Evolutionary conservation across 1,140 invertebrate genomes (phyloP), one percentile per base, ranked within the genome.

Genomic region (Drosophila varians): DNA sequence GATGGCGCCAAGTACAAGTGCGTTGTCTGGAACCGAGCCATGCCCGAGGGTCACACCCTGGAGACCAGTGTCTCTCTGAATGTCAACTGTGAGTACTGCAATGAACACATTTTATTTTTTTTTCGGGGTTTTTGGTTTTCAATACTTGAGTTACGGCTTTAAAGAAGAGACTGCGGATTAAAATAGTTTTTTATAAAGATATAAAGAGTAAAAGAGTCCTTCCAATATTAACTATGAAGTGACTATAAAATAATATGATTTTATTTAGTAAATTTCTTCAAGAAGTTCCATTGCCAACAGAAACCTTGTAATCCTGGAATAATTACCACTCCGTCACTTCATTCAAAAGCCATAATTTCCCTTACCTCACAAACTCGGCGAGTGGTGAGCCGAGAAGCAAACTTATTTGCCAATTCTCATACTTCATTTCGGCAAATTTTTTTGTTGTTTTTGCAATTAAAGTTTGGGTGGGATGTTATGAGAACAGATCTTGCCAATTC

Each of bases 11-110:
- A 94, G 25, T 97, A 95, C 91, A 93, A 95, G 46, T 98, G 97
- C 91, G 94, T 95, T 43, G 96, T 98, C 7, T 96, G 95, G 93
- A 98, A 98, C 92, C 92, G 97, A 43, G 97, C 97, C 43, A 95
- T 98, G 93, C 93, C 93, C 4, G 94, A 95, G 42, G 95, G 95
- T n/a, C 93, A 95, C 38, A 96, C 96, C 71, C 91, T 97, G 40
- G 96, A 96, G 70, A 94, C 96, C 3, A 94, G 94, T 36, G 94
- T 98, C 14, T 94, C 94, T 1, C 92, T 98, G 28, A 96, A 95
- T 84, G 97, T 98, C 58, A 96, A 97, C 90, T 98, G 96, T 97
- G 93, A 96, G 96, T 95, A 92, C 21, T 23, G 26, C 18, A 43
- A 28, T 57, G 19, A 26, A 18, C 12, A 21, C 2, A 21, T 36